Evolutionary conservation across 2,888 invertebrate genomes (phyloP), one percentile per base, ranked within the genome.

Genomic region (Cerastis rubricosa): DNA sequence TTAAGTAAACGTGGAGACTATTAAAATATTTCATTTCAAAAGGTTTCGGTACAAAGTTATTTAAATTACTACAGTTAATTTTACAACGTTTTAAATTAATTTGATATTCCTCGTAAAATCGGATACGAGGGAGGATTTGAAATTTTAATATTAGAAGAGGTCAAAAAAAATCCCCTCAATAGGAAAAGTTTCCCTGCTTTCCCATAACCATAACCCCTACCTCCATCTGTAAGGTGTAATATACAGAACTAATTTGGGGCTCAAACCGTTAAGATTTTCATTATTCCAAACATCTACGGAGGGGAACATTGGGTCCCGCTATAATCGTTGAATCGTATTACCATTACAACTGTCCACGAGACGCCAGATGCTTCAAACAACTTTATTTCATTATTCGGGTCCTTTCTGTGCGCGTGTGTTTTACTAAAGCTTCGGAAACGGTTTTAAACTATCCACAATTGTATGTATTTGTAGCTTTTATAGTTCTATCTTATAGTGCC

Each of bases 281-380:
- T 95, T 95, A 95, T 95, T 93, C 93, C 93, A 92, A 94, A 93
- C 93, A 93, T 92, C 90, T 90, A 91, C 91, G 89, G 80, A 88
- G 87, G 89, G 89, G 88, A 91, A 89, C 92, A 93, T 91, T 91
- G 92, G 91, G 90, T 87, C 88, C 90, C 88, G 93, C 95, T 90
- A 95, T 96, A 96, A 96, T 94, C 95, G 95, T 95, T 94, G 95
- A 96, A 96, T 96, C 92, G 95, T 95, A 95, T 95, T 95, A 95
- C 95, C 95, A 94, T 95, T 95, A 95, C 95, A 93, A 95, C 94
- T 95, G 95, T 94, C 95, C 95, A 92, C 93, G 94, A 89, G 90
- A 89, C 93, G 93, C 92, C 96, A 95, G 95, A 93, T 96, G 96
- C 90, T 93, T 92, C 92, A 90, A 95, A 96, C 95, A 95, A 96